Base-by-base conservation (phyloP, 2,113 vertebrate genomes). In the Sakesphorus luctuosus region DNA sequence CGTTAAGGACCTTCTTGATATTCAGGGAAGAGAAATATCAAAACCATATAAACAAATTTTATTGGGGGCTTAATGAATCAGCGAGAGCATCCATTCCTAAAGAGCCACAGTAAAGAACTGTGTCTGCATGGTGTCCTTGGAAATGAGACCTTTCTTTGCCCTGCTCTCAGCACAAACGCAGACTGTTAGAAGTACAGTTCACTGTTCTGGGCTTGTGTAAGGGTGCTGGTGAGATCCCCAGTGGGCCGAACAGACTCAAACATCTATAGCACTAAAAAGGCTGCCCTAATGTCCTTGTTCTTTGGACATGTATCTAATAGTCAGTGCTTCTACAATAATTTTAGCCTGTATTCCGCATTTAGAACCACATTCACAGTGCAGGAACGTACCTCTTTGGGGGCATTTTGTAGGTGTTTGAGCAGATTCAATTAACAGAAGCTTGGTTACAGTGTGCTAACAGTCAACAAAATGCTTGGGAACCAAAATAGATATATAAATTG, bases 41-140 rank as follows among this genome's bases (percentile, higher is more conserved):
- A 90, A 93, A 95, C 96, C 96, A 90, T 97, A 96, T 95, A 94
- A 96, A 97, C 96, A 96, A 93, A 87, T 96, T 96, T 97, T 97
- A 96, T 92, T 96, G 77, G 56, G 31, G 40, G 10, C 49, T 87
- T 96, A 96, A 95, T 94, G 84, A 96, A 85, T 97, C 62, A 19
- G 65, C 2, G 8, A 92, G 56, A 75, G 36, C 73, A 29, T 84
- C 80, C n/a, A 0, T 94, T 96, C 90, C 80, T 94, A 18, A 83
- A 95, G 73, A 84, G 79, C 0, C 6, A 68, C 69, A 62, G 66
- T 94, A 79, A 94, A 95, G 77, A 84, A 7, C 86, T 25, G 50
- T 82, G 80, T 92, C 94, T 93, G 50, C 44, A 0, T 36, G 12
- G 11, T 87, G 53, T 92, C 88, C 90, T 96, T 96, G 92, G 90